These are phyloP conservation scores for Pseudonaja textilis DNA, from an alignment of 2,113 vertebrate species.

Conservation along the genomic window DNA sequence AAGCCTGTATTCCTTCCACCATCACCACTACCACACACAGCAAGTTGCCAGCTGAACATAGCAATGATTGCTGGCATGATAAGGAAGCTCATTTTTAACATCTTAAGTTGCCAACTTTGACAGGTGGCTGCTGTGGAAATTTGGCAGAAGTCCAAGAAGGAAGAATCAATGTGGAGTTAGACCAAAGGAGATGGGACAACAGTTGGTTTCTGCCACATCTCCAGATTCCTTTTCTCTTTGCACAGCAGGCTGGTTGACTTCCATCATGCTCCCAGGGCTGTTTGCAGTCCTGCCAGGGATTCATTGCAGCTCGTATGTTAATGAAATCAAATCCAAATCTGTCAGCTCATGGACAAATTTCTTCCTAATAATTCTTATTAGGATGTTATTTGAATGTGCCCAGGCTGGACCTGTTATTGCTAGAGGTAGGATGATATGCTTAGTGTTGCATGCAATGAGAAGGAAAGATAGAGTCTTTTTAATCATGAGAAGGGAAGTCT, in stretches of 20 bases:
- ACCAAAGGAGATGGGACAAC: neutral
- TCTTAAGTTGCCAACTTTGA: neutral
- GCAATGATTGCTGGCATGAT: neutral
- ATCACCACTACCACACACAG: neutral
- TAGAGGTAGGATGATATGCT: rapidly evolving
- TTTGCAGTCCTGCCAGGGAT: neutral
- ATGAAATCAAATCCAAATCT: neutral
- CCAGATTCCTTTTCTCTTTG: neutral
- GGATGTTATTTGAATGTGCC: neutral
- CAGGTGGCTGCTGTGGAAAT: neutral
- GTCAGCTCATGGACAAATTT: neutral
- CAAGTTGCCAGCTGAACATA: neutral
- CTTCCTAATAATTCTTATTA: neutral
- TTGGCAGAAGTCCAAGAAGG: neutral
- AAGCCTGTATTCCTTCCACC: neutral
- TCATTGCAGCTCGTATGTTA: neutral
- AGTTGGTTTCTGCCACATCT: neutral
- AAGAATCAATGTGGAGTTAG: neutral
- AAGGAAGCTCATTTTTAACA: neutral
- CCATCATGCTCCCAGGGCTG: neutral
- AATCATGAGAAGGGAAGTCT: neutral
- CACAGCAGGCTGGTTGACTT: neutral
- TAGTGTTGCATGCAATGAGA: neutral
- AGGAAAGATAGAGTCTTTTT: neutral
- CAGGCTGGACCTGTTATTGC: neutral